phyloP scores from a whole-genome alignment of 1,140 invertebrate species.

The Ostrea edulis region DNA sequence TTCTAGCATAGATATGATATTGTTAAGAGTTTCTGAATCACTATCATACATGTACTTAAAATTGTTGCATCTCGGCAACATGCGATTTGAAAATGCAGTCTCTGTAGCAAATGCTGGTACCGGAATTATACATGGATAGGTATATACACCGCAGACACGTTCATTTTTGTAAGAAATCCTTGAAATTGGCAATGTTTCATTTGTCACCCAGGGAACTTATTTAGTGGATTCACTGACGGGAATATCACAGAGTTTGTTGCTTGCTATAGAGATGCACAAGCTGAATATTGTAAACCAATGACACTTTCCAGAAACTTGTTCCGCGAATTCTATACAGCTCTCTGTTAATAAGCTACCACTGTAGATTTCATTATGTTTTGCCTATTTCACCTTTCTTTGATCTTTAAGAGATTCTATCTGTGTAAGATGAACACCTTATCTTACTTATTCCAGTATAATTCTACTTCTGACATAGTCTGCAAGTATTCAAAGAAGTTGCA shows the following conservation, averaged over 20 bases:
- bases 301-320: neutral
- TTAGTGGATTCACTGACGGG: too few species aligned
- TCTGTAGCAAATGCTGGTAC: too few species aligned
- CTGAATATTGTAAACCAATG: neutral
- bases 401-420: conserved; percentile 9
- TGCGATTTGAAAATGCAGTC: too few species aligned
- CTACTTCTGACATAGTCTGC: conserved; percentile 10
- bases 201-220: too few species aligned
- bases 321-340: neutral
- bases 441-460: conserved; percentile 30
- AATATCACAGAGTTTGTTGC: neutral
- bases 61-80: too few species aligned
- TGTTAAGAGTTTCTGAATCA: too few species aligned
- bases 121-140: too few species aligned
- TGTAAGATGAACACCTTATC: conserved; percentile 22
- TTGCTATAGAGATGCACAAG: neutral
- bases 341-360: neutral
- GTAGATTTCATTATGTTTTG: neutral
- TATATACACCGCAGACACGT: too few species aligned
- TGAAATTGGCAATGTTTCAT: too few species aligned
- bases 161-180: too few species aligned
- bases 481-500: conserved; percentile 33
- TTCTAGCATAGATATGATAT: too few species aligned
- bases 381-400: conserved; percentile 1
- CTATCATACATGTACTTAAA: too few species aligned